Conservation (phyloP, 2,113 vertebrate species). For the Turnix velox region DNA sequence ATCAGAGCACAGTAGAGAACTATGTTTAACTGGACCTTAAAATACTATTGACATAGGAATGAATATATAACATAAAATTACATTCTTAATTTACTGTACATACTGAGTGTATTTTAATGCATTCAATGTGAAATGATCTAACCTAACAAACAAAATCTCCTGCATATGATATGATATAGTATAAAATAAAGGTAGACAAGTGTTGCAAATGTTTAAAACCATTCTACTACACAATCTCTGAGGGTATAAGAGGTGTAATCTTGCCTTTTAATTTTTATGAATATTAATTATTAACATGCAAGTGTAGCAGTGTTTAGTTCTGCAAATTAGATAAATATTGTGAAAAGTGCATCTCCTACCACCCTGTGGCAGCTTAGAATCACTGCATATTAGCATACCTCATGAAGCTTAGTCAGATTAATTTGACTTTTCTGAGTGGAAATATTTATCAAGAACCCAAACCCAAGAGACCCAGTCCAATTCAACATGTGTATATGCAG, state of each 20-base stretch:
- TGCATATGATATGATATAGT: background rate
- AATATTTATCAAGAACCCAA: background rate
- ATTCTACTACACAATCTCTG: background rate
- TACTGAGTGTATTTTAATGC: background rate
- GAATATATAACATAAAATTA: background rate
- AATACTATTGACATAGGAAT: background rate
- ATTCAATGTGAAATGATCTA: background rate
- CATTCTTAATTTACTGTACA: background rate
- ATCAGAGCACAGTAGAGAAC: background rate
- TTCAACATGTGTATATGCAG: background rate
- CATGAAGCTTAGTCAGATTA: conserved; percentile 59
- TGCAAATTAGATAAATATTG: conserved; percentile 65
- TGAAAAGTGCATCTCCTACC: conserved; percentile 75
- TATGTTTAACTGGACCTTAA: background rate
- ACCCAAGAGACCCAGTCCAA: background rate
- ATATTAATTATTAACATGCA: too few relatives aligned
- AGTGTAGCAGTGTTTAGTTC: conserved; percentile 59
- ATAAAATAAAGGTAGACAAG: background rate
- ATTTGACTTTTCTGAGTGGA: conserved; percentile 36
- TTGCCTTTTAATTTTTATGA: background rate
- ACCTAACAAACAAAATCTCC: background rate
- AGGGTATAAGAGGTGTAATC: background rate
- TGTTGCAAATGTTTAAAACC: background rate
- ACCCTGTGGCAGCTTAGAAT: conserved; percentile 76
- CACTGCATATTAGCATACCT: conserved; percentile 71